Evolutionary conservation across 2,113 vertebrate genomes (phyloP).

Genomic region (Cervus canadensis): DNA sequence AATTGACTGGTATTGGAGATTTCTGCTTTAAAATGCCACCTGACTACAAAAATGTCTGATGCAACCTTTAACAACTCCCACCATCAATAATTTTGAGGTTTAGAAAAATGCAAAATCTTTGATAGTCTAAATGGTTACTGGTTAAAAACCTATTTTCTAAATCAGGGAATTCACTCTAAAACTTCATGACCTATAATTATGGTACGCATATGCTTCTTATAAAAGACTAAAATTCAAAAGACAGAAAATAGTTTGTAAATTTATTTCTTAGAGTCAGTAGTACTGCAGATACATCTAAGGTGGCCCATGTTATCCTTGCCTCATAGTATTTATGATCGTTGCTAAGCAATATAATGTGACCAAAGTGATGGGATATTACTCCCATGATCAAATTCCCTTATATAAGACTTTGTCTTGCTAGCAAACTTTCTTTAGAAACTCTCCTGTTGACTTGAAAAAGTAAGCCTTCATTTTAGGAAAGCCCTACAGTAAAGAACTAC

Average conservation of each 20-base stretch:
- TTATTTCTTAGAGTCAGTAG: not conserved
- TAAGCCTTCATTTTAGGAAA: not conserved
- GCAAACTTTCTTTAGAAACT: not conserved
- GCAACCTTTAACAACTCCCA: not conserved
- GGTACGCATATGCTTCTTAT: not conserved
- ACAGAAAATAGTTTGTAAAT: not conserved
- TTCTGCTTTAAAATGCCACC: not conserved
- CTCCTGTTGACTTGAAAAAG: not conserved
- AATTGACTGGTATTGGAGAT: not conserved
- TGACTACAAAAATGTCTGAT: not conserved
- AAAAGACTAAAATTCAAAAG: not conserved
- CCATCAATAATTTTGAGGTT: not conserved
- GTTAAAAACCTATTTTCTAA: not conserved
- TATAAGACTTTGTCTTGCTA: not conserved
- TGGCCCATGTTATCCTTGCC: too few species aligned
- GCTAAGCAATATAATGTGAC: not conserved
- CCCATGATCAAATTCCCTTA: not conserved
- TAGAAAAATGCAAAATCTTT: not conserved
- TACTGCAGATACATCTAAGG: not conserved
- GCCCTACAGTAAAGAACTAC: not conserved
- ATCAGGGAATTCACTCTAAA: not conserved
- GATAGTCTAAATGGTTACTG: not conserved
- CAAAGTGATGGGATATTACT: not conserved
- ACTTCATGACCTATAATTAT: not conserved
- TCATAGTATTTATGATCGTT: not conserved